These are phyloP conservation scores for Varanus salvator DNA, from an alignment of 2,113 vertebrate genomes.

Conservation along the genomic window DNA sequence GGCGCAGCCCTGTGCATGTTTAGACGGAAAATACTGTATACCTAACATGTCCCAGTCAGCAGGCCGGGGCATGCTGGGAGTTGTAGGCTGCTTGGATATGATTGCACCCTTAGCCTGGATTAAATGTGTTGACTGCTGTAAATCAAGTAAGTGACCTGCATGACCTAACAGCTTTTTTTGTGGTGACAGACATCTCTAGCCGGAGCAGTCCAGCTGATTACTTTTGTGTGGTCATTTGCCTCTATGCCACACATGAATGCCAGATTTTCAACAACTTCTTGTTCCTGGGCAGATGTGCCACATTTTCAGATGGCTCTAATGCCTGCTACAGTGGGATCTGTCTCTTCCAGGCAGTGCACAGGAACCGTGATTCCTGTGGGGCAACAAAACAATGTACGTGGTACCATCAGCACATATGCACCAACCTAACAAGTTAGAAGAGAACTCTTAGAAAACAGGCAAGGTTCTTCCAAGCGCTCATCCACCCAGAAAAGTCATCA, in stretches of 20 bases:
- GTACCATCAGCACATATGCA: neutral
- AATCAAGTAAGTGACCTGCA: neutral
- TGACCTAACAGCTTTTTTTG: neutral
- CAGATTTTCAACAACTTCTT: neutral
- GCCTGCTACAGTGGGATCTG: neutral
- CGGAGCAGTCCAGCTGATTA: neutral
- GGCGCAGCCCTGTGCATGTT: neutral
- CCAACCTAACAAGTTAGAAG: neutral
- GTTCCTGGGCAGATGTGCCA: neutral
- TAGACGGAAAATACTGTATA: too few species aligned
- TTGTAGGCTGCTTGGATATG: too few species aligned
- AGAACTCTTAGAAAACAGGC: neutral
- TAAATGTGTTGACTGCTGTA: neutral
- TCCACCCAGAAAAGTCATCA: neutral
- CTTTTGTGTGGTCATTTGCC: neutral
- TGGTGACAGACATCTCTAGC: neutral
- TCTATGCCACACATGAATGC: neutral
- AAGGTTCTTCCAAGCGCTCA: neutral
- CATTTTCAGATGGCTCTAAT: neutral
- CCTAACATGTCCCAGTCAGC: too few species aligned
- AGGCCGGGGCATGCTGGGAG: too few species aligned
- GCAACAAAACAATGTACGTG: neutral
- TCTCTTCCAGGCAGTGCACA: neutral
- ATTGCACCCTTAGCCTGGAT: neutral
- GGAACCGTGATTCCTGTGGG: neutral